Evolutionary conservation across 23 tunicate species (phyloP), one percentile per base, ranked within the genome.

Genomic region (Styela plicata): DNA sequence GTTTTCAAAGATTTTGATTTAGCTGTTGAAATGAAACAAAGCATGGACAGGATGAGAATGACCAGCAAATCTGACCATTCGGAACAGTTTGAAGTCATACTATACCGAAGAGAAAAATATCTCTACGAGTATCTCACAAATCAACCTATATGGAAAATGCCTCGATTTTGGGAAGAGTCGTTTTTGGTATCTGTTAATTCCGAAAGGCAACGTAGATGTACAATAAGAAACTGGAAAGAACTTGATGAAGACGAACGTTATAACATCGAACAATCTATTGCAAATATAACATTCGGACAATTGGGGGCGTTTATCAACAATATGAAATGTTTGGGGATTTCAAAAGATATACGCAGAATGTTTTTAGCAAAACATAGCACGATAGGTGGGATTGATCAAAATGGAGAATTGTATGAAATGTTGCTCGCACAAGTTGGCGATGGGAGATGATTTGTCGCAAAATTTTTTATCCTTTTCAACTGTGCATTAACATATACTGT

Each of bases 141-240:
- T 30, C 96, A 90, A 61, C 24, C 82, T 22, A 86, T 90, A 44
- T 90, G 96, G 96, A 78, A 78, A 70, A 82, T 90, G 26, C 33
- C 83, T 23, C 63, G 96, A 35, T 90, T 90, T 82, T 90, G 96
- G 96, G 83, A 86, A 77, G 96, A 88, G 10, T 86, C 89, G 21
- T 90, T 90, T 61, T 82, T 86, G 74, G 87, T 81, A 69, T 82
- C 96, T 52, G 87, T 90, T 2, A 79, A 78, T 63, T 31, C 36
- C n/a, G 96, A 90, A 73, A 34, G 86, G 28, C 67, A 82, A 53
- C 31, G 34, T 13, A 86, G 86, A 65, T 74, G 86, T 31, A 70
- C 82, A 7, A 69, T 44, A 44, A 24, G 28, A 24, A 62, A 65
- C 34, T 90, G 95, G 95, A 85, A 69, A 22, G 37, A 36, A 2